A percentile compares a stretch with the other conserved stretches of the same genome.
Conservation (phyloP, 92 coral and sea anemone genomes). For the Parazoanthus atlanticus region DNA sequence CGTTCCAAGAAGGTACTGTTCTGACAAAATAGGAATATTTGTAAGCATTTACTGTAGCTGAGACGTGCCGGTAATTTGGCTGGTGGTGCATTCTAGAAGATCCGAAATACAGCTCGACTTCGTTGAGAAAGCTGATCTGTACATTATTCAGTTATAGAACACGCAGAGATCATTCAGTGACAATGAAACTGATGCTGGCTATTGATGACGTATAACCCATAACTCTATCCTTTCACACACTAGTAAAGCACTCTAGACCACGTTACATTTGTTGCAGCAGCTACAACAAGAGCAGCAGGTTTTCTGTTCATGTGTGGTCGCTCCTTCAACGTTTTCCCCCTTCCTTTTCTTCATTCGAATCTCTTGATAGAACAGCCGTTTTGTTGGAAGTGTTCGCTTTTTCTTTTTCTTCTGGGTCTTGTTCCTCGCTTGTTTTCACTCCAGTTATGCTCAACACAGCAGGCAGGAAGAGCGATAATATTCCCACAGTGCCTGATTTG, state of each 20-base stretch:
- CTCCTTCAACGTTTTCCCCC: background rate
- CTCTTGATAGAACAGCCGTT: background rate
- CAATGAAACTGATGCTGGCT: too few relatives aligned
- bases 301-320: background rate
- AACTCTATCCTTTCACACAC: background rate
- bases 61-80: too few relatives aligned
- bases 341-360: background rate
- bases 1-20: too few relatives aligned
- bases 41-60: too few relatives aligned
- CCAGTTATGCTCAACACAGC: background rate
- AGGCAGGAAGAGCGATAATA: constrained; percentile 55
- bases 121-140: too few relatives aligned
- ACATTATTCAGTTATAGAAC: too few relatives aligned
- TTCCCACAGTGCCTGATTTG: constrained; percentile 83
- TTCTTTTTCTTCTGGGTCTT: background rate
- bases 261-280: constrained; percentile 14
- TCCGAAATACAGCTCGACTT: too few relatives aligned
- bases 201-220: too few relatives aligned
- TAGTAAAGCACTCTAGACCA: background rate
- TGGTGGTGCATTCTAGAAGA: too few relatives aligned
- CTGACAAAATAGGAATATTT: too few relatives aligned
- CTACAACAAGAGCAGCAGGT: constrained; percentile 6
- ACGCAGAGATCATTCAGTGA: too few relatives aligned
- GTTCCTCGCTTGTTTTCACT: background rate
- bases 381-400: background rate